A percentile compares a stretch with the other conserved stretches of the same genome.
Conservation (phyloP, 2,888 invertebrate species). For the Sminthurinus aureus region DNA sequence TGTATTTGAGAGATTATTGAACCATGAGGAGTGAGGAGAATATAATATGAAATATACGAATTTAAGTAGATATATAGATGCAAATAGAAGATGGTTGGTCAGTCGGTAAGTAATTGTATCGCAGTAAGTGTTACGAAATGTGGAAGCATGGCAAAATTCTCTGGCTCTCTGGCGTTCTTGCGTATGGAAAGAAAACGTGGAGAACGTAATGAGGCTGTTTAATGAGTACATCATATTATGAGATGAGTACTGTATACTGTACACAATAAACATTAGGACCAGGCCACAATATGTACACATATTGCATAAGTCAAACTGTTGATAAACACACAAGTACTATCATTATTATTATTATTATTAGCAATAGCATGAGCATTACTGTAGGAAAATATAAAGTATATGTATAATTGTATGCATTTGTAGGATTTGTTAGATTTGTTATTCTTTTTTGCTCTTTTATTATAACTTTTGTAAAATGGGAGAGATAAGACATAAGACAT, state of each 20-base stretch:
- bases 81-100: too few relatives aligned
- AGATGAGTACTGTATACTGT: not conserved
- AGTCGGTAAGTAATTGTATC: too few relatives aligned
- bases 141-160: not conserved
- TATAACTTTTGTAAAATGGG: not conserved
- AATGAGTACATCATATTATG: not conserved
- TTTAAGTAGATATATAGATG: too few relatives aligned
- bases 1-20: not conserved
- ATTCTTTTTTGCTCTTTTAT: not conserved
- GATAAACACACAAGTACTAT: not conserved
- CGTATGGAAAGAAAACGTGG: not conserved
- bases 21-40: not conserved
- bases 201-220: not conserved
- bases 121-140: not conserved
- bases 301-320: not conserved
- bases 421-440: not conserved
- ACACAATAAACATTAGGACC: too few relatives aligned
- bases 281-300: too few relatives aligned
- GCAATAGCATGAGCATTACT: too few relatives aligned
- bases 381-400: not conserved
- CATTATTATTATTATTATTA: too few relatives aligned
- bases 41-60: not conserved
- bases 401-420: too few relatives aligned
- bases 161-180: not conserved
- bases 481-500: not conserved